Conservation (phyloP, 2,113 vertebrate genomes). For the Australoheros scitulus region DNA sequence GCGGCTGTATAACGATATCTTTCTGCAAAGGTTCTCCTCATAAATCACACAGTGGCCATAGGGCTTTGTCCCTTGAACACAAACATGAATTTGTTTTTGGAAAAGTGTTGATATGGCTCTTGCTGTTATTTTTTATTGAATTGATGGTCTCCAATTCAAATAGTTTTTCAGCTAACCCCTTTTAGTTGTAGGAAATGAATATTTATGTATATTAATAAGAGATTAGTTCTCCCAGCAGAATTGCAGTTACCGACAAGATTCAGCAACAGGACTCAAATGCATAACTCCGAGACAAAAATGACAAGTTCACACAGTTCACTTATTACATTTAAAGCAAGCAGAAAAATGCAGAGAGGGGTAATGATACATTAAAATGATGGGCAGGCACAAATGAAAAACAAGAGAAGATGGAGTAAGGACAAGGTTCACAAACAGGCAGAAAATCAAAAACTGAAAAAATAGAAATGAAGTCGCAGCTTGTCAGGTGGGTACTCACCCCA, state of each 20-base stretch:
- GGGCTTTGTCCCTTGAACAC: background rate
- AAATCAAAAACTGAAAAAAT: background rate
- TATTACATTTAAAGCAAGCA: background rate
- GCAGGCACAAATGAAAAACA: background rate
- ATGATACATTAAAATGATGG: background rate
- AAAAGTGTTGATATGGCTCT: background rate
- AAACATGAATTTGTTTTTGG: background rate
- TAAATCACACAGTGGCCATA: rapidly evolving
- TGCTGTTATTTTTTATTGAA: background rate
- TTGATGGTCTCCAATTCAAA: background rate
- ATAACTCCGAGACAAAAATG: background rate
- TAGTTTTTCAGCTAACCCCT: background rate
- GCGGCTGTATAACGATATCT: background rate
- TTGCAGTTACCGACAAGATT: background rate
- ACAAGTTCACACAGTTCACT: background rate
- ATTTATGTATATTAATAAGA: slow-evolving; percentile 1
- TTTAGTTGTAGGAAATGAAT: background rate
- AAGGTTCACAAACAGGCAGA: background rate
- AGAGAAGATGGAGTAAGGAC: background rate
- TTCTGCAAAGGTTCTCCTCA: rapidly evolving
- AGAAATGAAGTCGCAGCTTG: background rate
- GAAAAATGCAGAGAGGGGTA: background rate
- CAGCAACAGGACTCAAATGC: background rate
- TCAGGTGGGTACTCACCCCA: no score
- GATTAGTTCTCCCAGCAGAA: background rate